phyloP scores from a whole-genome alignment of 92 coral and sea anemone species.

The Ricordea florida region DNA sequence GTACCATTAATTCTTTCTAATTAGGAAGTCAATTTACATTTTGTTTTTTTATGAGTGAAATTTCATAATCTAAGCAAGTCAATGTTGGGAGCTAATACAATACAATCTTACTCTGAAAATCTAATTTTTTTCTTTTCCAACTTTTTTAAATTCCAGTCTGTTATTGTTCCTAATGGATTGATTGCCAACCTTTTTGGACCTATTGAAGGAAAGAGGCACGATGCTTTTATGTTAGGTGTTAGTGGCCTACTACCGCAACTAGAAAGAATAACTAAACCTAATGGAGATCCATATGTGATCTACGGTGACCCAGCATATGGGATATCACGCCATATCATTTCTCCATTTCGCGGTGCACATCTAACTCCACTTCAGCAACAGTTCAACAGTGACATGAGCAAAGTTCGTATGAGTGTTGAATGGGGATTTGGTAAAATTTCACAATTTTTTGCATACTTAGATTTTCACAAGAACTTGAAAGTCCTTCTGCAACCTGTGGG shows the following conservation, averaged over 20 bases:
- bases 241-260: slow-evolving; percentile 34
- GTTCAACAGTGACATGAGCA: slow-evolving; percentile 40
- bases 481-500: slow-evolving; percentile 51
- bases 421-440: slow-evolving; percentile 50
- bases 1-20: too few species aligned
- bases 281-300: slow-evolving; percentile 45
- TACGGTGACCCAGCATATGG: slow-evolving; percentile 66
- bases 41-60: too few species aligned
- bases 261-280: background rate
- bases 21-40: too few species aligned
- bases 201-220: slow-evolving; percentile 52
- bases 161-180: slow-evolving; percentile 50
- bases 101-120: background rate
- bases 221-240: slow-evolving; percentile 49
- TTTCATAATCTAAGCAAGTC: too few species aligned
- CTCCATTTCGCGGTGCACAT: slow-evolving; percentile 41
- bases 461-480: slow-evolving; percentile 28
- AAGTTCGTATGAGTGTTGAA: slow-evolving; percentile 37
- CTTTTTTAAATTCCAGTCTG: slow-evolving; percentile 30
- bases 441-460: slow-evolving; percentile 32
- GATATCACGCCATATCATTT: slow-evolving; percentile 34
- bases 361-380: slow-evolving; percentile 13
- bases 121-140: background rate
- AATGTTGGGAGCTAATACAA: too few species aligned
- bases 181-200: slow-evolving; percentile 54